phyloP scores from a whole-genome alignment of 2,888 invertebrate species.

The Luperina testacea region DNA sequence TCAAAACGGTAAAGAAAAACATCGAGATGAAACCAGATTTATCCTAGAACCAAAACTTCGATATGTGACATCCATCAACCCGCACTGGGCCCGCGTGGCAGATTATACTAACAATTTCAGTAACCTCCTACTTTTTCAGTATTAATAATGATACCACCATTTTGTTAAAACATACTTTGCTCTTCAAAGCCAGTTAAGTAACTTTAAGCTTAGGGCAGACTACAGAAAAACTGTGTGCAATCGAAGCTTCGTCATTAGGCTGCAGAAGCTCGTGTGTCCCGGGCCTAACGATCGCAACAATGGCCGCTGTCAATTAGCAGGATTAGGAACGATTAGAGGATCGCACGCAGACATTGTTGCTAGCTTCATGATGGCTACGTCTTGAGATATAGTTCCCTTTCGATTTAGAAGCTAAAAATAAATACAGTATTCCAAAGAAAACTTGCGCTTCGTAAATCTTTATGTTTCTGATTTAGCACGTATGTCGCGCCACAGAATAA shows the following conservation, averaged over 20 bases:
- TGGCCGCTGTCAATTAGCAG: constrained; percentile 51
- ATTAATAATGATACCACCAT: neutral
- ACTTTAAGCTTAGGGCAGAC: constrained; percentile 18
- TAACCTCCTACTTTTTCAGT: neutral
- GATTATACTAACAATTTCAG: neutral
- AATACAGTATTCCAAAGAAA: neutral
- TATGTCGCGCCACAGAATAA: too few relatives aligned
- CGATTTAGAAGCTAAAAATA: neutral
- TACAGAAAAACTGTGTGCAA: constrained; percentile 19
- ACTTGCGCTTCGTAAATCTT: neutral
- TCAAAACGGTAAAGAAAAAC: neutral
- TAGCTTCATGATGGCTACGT: constrained; percentile 25
- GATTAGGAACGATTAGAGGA: constrained; percentile 46
- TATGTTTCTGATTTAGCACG: neutral
- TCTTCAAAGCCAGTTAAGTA: neutral
- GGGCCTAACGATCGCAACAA: constrained; percentile 42
- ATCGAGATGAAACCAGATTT: neutral
- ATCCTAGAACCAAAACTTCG: neutral
- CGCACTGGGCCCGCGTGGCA: neutral
- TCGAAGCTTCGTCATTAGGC: constrained; percentile 30
- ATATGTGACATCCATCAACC: too few relatives aligned
- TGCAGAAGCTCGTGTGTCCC: constrained; percentile 17
- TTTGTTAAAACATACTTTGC: neutral
- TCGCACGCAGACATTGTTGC: constrained; percentile 13
- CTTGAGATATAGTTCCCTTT: neutral